Conservation (phyloP, 2,113 vertebrate species). For the Phoxinus phoxinus region DNA sequence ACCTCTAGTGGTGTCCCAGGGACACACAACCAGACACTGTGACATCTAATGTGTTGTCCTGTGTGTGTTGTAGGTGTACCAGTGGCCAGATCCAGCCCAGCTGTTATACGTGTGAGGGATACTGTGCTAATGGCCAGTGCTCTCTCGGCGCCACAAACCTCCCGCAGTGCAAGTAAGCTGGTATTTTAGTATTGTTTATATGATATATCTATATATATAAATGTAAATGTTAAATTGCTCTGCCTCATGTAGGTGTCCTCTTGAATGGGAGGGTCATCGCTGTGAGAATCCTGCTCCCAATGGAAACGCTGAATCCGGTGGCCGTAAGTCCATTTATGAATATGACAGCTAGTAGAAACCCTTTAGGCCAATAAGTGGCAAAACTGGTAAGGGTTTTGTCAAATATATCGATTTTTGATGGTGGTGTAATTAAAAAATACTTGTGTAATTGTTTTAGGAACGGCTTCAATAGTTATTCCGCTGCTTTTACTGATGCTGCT, state of each 20-base stretch:
- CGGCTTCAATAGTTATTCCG: slow-evolving; percentile 86
- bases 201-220: no score
- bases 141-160: slow-evolving; percentile 83
- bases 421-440: neutral
- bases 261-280: slow-evolving; percentile 59
- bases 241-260: slow-evolving; percentile 52
- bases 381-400: neutral
- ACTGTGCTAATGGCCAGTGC: slow-evolving; percentile 90
- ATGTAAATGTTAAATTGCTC: neutral
- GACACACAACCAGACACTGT: no score
- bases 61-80: slow-evolving; percentile 70
- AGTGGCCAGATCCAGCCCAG: slow-evolving; percentile 84
- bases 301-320: neutral
- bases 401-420: neutral
- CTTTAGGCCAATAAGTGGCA: no score
- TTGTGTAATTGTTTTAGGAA: slow-evolving; percentile 69
- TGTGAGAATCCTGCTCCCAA: slow-evolving; percentile 33
- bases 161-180: slow-evolving; percentile 86
- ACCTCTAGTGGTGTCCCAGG: no score
- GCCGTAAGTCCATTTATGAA: slow-evolving; percentile 52
- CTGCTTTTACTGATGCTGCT: slow-evolving; percentile 83
- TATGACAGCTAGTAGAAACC: neutral
- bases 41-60: neutral
- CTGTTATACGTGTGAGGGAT: slow-evolving; percentile 90
- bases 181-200: neutral